phyloP scores from a whole-genome alignment of 2,888 invertebrate species.

The Zaprionus lineosus region DNA sequence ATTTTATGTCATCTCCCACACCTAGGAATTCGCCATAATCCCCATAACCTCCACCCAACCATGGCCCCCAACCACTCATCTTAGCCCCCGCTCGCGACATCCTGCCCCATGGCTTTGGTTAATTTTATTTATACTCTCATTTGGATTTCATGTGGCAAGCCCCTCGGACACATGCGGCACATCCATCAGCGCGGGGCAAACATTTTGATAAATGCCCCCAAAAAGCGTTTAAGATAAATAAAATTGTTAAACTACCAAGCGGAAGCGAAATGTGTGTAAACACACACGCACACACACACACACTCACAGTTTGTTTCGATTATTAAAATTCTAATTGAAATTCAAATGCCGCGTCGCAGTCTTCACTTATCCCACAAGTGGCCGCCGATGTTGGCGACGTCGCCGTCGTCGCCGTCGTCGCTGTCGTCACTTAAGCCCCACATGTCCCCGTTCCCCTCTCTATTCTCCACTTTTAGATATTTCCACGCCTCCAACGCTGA shows the following conservation, averaged over 20 bases:
- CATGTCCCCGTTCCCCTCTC: background rate
- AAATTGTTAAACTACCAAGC: constrained; percentile 25
- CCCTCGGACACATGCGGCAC: constrained; percentile 35
- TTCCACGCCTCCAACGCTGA: constrained; percentile 11
- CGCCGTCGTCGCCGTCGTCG: constrained; percentile 6
- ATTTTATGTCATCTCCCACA: constrained; percentile 39
- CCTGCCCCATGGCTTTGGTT: constrained; percentile 16
- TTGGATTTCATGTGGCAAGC: constrained; percentile 34
- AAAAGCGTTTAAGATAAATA: constrained; percentile 45
- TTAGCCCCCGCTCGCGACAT: background rate
- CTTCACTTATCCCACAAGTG: constrained; percentile 48
- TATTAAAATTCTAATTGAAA: constrained; percentile 79
- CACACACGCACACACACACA: constrained; percentile 2
- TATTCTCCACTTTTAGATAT: background rate
- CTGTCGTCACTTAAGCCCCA: constrained; percentile 29
- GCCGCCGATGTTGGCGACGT: constrained; percentile 33
- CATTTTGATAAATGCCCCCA: constrained; percentile 59
- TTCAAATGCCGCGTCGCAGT: constrained; percentile 70
- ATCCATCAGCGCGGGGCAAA: constrained; percentile 56
- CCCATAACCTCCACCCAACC: background rate
- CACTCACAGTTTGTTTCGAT: constrained; percentile 52
- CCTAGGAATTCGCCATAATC: background rate
- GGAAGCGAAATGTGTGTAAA: constrained; percentile 64
- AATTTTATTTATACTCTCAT: constrained; percentile 70
- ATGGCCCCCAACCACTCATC: background rate